These are phyloP conservation scores for Cepaea hortensis DNA, from an alignment of 2,888 invertebrate genomes.

Conservation along the genomic window DNA sequence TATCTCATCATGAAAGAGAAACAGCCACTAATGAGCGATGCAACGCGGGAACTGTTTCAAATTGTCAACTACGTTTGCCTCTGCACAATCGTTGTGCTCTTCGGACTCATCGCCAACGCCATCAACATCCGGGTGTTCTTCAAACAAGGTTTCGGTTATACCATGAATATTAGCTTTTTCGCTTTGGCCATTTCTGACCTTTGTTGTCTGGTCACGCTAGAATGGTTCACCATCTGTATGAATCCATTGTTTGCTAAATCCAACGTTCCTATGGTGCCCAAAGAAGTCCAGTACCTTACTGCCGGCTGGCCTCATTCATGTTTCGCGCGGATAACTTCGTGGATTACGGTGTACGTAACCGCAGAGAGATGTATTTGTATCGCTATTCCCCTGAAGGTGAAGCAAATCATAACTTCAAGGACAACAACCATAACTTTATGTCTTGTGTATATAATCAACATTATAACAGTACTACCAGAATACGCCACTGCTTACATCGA, in stretches of 20 bases:
- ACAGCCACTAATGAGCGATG: not conserved
- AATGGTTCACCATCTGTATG: constrained; percentile 8
- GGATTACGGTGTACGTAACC: constrained; percentile 12
- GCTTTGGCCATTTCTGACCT: constrained; percentile 23
- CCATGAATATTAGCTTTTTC: constrained; percentile 10
- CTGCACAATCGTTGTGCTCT: not conserved
- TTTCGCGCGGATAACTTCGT: not conserved
- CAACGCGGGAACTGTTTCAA: not conserved
- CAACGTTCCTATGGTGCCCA: not conserved
- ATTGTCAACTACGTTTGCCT: constrained; percentile 12
- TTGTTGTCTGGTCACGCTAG: not conserved
- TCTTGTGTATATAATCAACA: not conserved
- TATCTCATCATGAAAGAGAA: not conserved
- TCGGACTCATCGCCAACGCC: not conserved
- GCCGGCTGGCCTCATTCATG: not conserved
- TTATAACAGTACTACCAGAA: not conserved
- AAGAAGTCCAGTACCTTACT: constrained; percentile 8
- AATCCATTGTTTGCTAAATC: not conserved
- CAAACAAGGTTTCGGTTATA: constrained; percentile 24
- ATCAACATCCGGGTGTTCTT: constrained; percentile 10
- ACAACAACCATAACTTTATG: not conserved
- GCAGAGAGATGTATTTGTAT: constrained; percentile 15
- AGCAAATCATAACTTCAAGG: not conserved
- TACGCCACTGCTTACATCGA: not conserved
- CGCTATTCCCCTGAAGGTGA: not conserved